These are phyloP conservation scores for Xiphophorus birchmanni DNA, from an alignment of 2,797 vertebrate genomes.

Conservation along the genomic window DNA sequence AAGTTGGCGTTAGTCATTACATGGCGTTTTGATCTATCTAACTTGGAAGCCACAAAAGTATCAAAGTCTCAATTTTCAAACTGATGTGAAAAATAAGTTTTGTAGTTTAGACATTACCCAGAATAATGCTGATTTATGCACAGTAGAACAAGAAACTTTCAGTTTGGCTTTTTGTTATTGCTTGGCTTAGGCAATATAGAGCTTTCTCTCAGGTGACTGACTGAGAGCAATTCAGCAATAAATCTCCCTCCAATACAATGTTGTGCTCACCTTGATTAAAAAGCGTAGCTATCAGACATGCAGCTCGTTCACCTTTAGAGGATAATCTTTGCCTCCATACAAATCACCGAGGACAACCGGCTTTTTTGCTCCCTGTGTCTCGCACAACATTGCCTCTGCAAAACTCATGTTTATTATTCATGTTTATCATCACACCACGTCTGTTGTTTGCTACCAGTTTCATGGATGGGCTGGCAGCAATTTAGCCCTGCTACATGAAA, in stretches of 20 bases:
- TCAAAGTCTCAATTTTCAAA: not conserved
- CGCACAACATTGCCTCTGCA: slow-evolving; percentile 48
- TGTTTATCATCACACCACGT: slow-evolving; percentile 76
- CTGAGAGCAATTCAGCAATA: slow-evolving; percentile 53
- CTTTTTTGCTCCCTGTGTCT: slow-evolving; percentile 30
- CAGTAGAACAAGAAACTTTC: not conserved
- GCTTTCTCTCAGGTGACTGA: slow-evolving; percentile 37
- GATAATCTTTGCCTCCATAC: slow-evolving; percentile 43
- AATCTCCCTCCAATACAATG: slow-evolving; percentile 39
- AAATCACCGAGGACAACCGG: slow-evolving; percentile 32
- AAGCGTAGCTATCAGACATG: slow-evolving; percentile 27
- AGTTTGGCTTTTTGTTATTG: slow-evolving; percentile 9
- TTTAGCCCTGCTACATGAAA: slow-evolving; percentile 68
- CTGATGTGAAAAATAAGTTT: not conserved
- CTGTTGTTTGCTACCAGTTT: slow-evolving; percentile 73
- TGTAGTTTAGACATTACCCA: not conserved
- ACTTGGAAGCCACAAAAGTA: not conserved
- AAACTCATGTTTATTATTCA: slow-evolving; percentile 70
- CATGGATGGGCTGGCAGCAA: slow-evolving; percentile 73
- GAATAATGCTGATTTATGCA: slow-evolving; percentile 8
- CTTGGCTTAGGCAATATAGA: slow-evolving; percentile 10
- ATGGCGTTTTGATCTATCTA: slow-evolving; percentile 11
- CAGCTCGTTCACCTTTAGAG: slow-evolving; percentile 52
- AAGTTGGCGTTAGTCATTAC: slow-evolving; percentile 35
- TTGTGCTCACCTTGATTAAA: slow-evolving; percentile 55